phyloP scores from a whole-genome alignment of 2,888 invertebrate species.

The Azorinus chamasolen region DNA sequence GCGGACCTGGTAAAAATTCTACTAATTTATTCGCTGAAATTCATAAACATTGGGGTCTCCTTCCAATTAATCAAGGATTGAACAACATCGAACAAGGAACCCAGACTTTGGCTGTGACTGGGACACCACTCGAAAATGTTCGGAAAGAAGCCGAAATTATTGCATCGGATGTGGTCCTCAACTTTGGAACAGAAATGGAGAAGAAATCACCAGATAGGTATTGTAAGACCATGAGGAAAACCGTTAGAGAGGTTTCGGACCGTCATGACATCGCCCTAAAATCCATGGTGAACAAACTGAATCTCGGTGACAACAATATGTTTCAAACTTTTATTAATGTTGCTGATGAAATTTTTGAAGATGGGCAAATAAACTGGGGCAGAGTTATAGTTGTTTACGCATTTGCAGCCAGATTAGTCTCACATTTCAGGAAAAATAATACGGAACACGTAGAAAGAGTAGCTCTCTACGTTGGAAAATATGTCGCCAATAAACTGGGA shows the following conservation, averaged over 20 bases:
- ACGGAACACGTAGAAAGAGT: constrained; percentile 75
- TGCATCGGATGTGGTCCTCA: constrained; percentile 76
- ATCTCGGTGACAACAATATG: constrained; percentile 73
- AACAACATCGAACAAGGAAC: constrained; percentile 77
- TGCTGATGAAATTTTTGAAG: constrained; percentile 84
- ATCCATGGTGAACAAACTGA: constrained; percentile 82
- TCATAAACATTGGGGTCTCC: constrained; percentile 76
- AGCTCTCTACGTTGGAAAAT: constrained; percentile 82
- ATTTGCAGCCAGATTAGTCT: constrained; percentile 81
- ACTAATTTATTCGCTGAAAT: constrained; percentile 78
- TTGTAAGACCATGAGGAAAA: constrained; percentile 84
- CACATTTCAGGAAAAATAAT: constrained; percentile 66
- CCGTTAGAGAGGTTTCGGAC: constrained; percentile 81
- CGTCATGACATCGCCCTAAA: constrained; percentile 83
- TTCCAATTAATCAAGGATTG: constrained; percentile 77
- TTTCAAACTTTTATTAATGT: constrained; percentile 81
- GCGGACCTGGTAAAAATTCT: constrained; percentile 48
- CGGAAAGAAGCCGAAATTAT: constrained; percentile 78
- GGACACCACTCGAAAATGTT: constrained; percentile 76
- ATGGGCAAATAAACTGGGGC: constrained; percentile 85
- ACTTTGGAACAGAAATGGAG: constrained; percentile 69
- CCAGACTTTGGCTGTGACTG: constrained; percentile 69
- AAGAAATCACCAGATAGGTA: constrained; percentile 77
- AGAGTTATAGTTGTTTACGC: constrained; percentile 84
- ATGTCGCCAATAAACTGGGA: constrained; percentile 82